Evolutionary conservation across 1,140 invertebrate genomes (phyloP).

Genomic region (Laupala kohalensis): DNA sequence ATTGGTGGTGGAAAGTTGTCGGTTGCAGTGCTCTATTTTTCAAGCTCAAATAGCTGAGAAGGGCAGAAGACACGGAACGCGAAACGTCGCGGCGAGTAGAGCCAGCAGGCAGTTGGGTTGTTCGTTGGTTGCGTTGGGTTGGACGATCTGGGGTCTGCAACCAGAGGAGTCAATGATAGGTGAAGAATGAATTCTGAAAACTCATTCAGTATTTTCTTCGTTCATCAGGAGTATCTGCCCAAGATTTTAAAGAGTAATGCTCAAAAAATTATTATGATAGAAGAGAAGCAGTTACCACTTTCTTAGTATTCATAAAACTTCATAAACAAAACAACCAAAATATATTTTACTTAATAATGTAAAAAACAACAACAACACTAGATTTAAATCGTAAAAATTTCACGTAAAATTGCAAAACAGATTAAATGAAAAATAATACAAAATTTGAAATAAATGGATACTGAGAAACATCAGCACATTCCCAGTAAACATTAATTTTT

Average conservation of each 20-base stretch:
- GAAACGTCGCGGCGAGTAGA: not conserved
- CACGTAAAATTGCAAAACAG: no score
- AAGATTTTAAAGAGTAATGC: not conserved
- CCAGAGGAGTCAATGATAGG: not conserved
- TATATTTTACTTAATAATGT: no score
- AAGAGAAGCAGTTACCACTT: no score
- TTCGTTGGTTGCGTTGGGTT: not conserved
- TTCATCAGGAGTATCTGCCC: not conserved
- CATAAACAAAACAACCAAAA: no score
- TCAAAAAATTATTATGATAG: not conserved
- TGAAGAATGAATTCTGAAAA: not conserved
- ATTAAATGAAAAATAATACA: no score
- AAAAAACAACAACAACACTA: no score
- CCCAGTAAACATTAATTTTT: no score
- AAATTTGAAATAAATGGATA: no score
- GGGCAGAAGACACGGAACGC: not conserved
- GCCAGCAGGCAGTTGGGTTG: not conserved
- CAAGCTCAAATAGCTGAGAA: not conserved
- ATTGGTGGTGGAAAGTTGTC: not conserved
- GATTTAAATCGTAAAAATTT: no score
- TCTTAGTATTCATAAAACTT: no score
- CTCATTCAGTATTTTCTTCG: not conserved
- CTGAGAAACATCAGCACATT: no score
- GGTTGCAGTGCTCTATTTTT: no score
- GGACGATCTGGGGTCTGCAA: not conserved